Evolutionary conservation across 2,888 invertebrate genomes (phyloP).

Genomic region (Cryptosula pallasiana): DNA sequence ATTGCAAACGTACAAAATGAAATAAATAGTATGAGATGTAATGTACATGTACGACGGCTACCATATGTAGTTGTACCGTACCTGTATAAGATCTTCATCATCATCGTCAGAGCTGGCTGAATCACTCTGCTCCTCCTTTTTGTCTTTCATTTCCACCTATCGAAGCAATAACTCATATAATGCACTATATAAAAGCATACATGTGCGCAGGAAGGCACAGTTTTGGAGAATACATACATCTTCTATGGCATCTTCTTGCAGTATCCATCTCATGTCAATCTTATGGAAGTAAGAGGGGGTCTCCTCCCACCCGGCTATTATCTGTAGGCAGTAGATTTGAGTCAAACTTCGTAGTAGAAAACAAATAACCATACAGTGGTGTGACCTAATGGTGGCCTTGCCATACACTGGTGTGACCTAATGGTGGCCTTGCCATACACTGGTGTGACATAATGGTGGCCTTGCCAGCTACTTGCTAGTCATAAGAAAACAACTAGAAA

Average conservation of each 20-base stretch:
- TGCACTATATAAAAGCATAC: not conserved
- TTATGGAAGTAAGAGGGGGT: constrained; percentile 76
- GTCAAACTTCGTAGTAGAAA: too few relatives aligned
- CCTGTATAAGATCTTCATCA: constrained; percentile 4
- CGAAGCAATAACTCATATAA: not conserved
- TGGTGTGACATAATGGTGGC: too few relatives aligned
- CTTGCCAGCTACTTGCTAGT: too few relatives aligned
- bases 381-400: too few relatives aligned
- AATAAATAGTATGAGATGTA: too few relatives aligned
- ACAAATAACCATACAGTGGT: too few relatives aligned
- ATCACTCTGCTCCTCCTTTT: constrained; percentile 49
- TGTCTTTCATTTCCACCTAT: constrained; percentile 71
- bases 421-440: too few relatives aligned
- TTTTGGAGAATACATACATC: constrained; percentile 55
- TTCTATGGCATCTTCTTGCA: constrained; percentile 75
- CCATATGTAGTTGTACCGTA: too few relatives aligned
- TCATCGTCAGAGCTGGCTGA: not conserved
- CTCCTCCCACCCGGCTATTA: constrained; percentile 44
- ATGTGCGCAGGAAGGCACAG: not conserved
- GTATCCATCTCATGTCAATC: constrained; percentile 74
- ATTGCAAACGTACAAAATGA: too few relatives aligned
- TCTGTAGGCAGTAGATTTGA: constrained; percentile 33
- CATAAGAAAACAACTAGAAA: too few relatives aligned
- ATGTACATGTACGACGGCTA: too few relatives aligned
- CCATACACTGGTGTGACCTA: too few relatives aligned